Evolutionary conservation across 1,140 invertebrate species (phyloP), one percentile per base, ranked within the genome.

Genomic region (Piezodorus guildinii): DNA sequence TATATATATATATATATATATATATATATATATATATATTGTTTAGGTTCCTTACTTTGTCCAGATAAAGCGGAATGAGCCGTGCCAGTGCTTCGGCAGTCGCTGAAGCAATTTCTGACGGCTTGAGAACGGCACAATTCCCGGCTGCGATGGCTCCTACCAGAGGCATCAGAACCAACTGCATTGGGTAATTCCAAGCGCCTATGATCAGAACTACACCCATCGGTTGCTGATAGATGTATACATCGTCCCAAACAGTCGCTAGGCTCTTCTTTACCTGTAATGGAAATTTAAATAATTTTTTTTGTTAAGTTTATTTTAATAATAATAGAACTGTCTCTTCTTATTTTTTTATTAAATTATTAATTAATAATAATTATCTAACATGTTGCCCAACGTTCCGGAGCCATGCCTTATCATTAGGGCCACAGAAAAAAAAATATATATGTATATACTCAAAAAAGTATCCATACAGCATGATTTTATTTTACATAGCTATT

Each of bases 131-230:
- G 16, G 88, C 90, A 76, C 89, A 89, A 77, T 98, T 98, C 25
- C 95, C 96, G 60, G 92, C 93, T 30, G 94, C 92, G 60, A 99
- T 86, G 0, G 94, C 94, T 12, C 90, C 88, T 62, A 72, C 63
- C 15, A 75, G 65, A 14, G 88, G 87, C 19, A 80, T 70, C 8
- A 98, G 68, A 5, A 84, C 75, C 60, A 98, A 75, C 70, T 93
- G 88, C 21, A 98, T 69, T 0, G 96, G 96, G 77, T 98, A 99
- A 78, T 99, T 99, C 96, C 96, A 99, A 0, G 96, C 87, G 9
- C 92, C 90, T 62, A 99, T 88, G 2, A 97, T 78, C 0, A 99
- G 79, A 14, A 85, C 84, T 16, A 92, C 86, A 30, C 90, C 90
- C 73, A 85, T 91, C 1, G 96, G 96, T 69, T 90, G 87, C 64